phyloP scores from a whole-genome alignment of 2,113 vertebrate species.

The Turnix velox region DNA sequence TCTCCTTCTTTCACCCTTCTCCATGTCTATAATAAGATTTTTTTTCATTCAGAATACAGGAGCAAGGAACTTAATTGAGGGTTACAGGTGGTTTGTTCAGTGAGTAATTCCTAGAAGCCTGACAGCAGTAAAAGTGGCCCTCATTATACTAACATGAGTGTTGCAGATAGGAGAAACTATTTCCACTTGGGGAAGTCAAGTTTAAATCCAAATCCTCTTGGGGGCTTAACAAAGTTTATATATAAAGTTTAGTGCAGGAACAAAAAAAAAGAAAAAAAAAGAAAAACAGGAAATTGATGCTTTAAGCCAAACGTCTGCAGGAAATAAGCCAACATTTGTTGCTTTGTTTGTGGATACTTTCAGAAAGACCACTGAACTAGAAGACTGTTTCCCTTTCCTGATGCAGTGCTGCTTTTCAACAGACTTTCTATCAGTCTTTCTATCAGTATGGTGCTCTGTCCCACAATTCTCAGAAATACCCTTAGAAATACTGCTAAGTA shows the following conservation, averaged over 20 bases:
- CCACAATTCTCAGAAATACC: neutral
- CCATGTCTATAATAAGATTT: neutral
- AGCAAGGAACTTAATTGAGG: neutral
- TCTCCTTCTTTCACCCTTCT: neutral
- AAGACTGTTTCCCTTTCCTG: neutral
- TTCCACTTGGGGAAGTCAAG: neutral
- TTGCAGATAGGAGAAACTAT: neutral
- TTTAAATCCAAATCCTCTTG: neutral
- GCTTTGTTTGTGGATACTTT: neutral
- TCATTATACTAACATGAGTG: constrained; percentile 2
- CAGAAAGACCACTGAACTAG: neutral
- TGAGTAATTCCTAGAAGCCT: constrained; percentile 21
- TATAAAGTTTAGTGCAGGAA: neutral
- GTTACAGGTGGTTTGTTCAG: neutral
- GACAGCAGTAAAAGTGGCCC: neutral
- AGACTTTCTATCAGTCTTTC: neutral
- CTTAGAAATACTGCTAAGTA: neutral
- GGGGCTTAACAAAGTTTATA: neutral
- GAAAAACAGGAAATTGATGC: neutral
- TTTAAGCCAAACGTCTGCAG: neutral
- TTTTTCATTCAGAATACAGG: neutral
- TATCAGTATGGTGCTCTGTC: neutral
- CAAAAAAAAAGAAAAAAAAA: no score
- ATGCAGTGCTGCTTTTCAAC: neutral
- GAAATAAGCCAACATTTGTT: neutral